Evolutionary conservation across 2,797 vertebrate species (phyloP).

Genomic region (Etheostoma perlongum): DNA sequence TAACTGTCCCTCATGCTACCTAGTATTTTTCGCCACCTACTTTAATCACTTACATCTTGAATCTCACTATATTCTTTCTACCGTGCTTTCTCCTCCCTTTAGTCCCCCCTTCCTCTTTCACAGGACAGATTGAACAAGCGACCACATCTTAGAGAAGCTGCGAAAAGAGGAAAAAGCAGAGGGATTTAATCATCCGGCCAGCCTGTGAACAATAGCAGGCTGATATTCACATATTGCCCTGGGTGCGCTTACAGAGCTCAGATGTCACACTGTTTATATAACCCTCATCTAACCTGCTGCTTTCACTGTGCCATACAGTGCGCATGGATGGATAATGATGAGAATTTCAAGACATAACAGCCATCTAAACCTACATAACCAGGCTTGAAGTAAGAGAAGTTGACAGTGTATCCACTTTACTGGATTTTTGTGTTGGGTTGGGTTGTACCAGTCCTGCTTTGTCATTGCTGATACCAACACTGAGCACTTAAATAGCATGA

Average conservation of each 20-base stretch:
- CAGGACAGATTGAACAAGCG: not conserved
- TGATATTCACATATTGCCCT: slow-evolving; percentile 60
- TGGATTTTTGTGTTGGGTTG: too few relatives aligned
- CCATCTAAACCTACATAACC: not conserved
- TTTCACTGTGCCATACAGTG: slow-evolving; percentile 14
- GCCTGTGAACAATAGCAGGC: slow-evolving; percentile 62
- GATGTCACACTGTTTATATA: slow-evolving; percentile 66
- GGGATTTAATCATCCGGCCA: slow-evolving; percentile 41
- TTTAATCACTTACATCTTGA: not conserved
- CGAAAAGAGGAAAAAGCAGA: slow-evolving; percentile 30
- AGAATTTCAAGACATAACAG: not conserved
- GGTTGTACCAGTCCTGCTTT: too few relatives aligned
- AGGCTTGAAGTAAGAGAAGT: not conserved
- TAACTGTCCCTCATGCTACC: too few relatives aligned
- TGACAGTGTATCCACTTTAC: not conserved
- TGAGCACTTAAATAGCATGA: too few relatives aligned
- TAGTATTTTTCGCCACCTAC: too few relatives aligned
- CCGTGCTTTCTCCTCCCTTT: not conserved
- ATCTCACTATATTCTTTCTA: not conserved
- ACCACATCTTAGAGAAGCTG: slow-evolving; percentile 18
- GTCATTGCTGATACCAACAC: too few relatives aligned
- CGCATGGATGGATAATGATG: not conserved
- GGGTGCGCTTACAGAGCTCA: slow-evolving; percentile 47
- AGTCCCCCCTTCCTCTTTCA: not conserved
- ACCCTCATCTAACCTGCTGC: slow-evolving; percentile 54